Evolutionary conservation across 2,888 invertebrate species (phyloP), one percentile per base, ranked within the genome.

Genomic region (Cephus pulcher): DNA sequence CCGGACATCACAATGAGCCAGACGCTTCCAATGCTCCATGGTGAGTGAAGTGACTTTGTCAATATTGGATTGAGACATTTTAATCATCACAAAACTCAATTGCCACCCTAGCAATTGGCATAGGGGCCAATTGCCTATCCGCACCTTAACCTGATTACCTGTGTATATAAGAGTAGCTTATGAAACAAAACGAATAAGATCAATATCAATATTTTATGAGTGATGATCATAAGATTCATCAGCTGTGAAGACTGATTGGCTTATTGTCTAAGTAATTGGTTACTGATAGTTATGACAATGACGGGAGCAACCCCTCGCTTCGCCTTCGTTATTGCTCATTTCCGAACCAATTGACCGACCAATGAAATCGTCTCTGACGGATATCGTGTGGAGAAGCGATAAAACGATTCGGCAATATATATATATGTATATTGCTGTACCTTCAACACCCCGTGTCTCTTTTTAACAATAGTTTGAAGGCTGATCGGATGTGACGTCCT

Each of bases 1-100:
- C 88, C 87, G 68, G 89, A 90, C 70, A 86, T 89, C 12, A 89
- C 90, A 35, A 87, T 90, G 88, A 87, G 85, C 75, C 86, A 88
- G 75, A 87, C 90, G 6, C 68, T 86, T 75, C 85, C 85, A 40
- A 34, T 88, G 37, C 78, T 83, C 35, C 88, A 86, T 82, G 88
- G 90, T 90, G 76, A 89, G 89, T 84, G 81, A 71, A 32, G 1
- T 71, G 33, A 34, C 56, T 23, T 40, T 40, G 40, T 40, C 12
- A 12, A 37, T 12, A 37, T 37, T 3, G 40, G 15, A 40, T 40
- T 40, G 0, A 4, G 1, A 40, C 0, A 1, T 4, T 15, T 40
- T 40, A 0, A 15, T 15, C 56, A 9, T 56, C 23, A 23, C 6
- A 56, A 56, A 23, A 23, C 2, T 23, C 9, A 56, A 23, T 9